A percentile compares a stretch with the other conserved stretches of the same genome.
Evolutionary conservation across 1,140 invertebrate species (phyloP).

Genomic region (Zaprionus nigranus): DNA sequence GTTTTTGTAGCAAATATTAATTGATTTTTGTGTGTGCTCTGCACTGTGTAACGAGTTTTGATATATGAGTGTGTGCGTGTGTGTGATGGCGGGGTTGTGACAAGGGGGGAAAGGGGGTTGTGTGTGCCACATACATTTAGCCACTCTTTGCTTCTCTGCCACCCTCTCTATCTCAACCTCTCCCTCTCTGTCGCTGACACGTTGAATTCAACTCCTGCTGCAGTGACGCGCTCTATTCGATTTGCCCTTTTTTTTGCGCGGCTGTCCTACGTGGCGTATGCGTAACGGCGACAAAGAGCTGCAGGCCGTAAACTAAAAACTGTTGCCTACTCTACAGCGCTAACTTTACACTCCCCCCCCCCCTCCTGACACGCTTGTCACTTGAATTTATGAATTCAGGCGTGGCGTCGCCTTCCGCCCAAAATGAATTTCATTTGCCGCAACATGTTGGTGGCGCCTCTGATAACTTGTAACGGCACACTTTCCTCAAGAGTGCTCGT

Average conservation of each 20-base stretch:
- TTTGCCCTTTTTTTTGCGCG: constrained; percentile 21
- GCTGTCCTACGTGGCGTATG: constrained; percentile 31
- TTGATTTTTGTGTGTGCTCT: constrained; percentile 48
- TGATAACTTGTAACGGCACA: constrained; percentile 28
- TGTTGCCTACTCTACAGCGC: constrained; percentile 44
- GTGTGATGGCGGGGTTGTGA: neutral
- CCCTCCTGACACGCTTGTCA: neutral
- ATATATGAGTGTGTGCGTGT: neutral
- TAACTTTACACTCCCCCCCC: neutral
- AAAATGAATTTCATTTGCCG: constrained; percentile 38
- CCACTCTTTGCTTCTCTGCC: neutral
- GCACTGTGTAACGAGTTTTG: neutral
- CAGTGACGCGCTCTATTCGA: constrained; percentile 9
- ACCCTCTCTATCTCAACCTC: neutral
- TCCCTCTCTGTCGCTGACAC: neutral
- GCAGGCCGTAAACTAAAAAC: constrained; percentile 17
- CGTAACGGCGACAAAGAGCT: constrained; percentile 18
- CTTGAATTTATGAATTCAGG: constrained; percentile 32
- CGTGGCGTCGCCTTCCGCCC: neutral
- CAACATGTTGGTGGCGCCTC: constrained; percentile 28
- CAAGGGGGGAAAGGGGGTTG: too few relatives aligned
- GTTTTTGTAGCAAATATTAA: constrained; percentile 37
- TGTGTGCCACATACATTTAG: neutral
- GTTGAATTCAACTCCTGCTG: constrained; percentile 16
- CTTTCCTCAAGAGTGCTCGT: neutral